Conservation (phyloP, 2,888 invertebrate species). For the Torymus texanus region DNA sequence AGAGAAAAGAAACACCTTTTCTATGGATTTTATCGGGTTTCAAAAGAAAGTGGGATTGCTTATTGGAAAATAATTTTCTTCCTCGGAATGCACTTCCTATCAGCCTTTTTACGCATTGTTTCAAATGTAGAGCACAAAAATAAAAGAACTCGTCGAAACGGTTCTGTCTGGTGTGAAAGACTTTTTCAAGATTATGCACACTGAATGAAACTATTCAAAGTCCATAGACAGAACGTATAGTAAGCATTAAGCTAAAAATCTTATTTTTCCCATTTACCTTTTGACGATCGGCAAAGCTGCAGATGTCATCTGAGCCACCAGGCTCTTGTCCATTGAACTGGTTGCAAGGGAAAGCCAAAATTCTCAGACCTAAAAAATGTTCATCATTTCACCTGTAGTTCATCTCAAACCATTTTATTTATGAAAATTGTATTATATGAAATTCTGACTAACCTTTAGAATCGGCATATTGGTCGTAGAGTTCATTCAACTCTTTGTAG, state of each 20-base stretch:
- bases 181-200: too few species aligned
- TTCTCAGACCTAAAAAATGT: constrained; percentile 79
- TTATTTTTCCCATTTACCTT: constrained; percentile 73
- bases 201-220: too few species aligned
- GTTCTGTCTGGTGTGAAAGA: background rate
- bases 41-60: background rate
- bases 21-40: background rate
- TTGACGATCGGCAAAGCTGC: constrained; percentile 79
- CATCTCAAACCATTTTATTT: background rate
- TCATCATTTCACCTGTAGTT: background rate
- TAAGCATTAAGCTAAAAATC: too few species aligned
- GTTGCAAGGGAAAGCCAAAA: constrained; percentile 92
- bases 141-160: background rate
- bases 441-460: constrained; percentile 75
- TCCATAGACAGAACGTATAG: too few species aligned
- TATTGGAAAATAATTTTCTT: constrained; percentile 15
- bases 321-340: constrained; percentile 87
- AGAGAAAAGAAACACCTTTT: background rate
- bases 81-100: background rate
- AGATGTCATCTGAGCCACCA: constrained; percentile 80
- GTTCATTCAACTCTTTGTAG: constrained; percentile 87
- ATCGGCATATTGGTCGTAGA: constrained; percentile 85
- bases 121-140: background rate
- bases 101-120: constrained; percentile 13
- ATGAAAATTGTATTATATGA: constrained; percentile 46